Conservation (phyloP, 2,797 vertebrate species). For the Diplodus sargus region DNA sequence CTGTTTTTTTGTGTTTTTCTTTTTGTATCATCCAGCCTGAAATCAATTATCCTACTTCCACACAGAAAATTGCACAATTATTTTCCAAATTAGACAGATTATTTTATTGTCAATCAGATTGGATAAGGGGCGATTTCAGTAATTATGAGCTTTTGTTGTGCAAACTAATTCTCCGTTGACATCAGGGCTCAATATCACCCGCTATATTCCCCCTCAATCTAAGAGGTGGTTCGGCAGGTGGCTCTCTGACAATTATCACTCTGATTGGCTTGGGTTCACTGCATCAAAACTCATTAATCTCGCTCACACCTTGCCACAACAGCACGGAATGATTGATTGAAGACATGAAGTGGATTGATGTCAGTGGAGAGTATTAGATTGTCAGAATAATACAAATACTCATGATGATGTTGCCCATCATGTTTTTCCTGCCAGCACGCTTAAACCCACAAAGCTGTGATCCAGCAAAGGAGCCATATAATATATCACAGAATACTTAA, state of each 20-base stretch:
- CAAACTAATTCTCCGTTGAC: slow-evolving; percentile 59
- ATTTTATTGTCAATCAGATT: slow-evolving; percentile 64
- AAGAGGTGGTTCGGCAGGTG: slow-evolving; percentile 56
- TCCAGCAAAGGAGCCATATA: slow-evolving; percentile 35
- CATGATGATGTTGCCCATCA: slow-evolving; percentile 1
- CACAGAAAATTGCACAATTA: slow-evolving; percentile 66
- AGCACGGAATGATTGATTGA: slow-evolving; percentile 42
- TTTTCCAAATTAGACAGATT: slow-evolving; percentile 60
- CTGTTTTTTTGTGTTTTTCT: background rate
- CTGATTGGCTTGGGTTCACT: slow-evolving; percentile 35
- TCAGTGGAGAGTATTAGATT: slow-evolving; percentile 30
- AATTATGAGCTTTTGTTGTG: slow-evolving; percentile 66
- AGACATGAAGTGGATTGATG: slow-evolving; percentile 38
- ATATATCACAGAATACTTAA: slow-evolving; percentile 11
- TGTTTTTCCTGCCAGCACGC: slow-evolving; percentile 2
- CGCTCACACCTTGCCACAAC: slow-evolving; percentile 33
- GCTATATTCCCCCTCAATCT: slow-evolving; percentile 32
- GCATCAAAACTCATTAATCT: slow-evolving; percentile 31
- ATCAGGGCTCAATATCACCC: slow-evolving; percentile 29
- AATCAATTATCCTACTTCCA: slow-evolving; percentile 55
- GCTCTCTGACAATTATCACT: slow-evolving; percentile 33
- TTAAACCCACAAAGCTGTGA: slow-evolving; percentile 16
- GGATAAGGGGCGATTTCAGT: slow-evolving; percentile 56
- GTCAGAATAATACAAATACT: slow-evolving; percentile 19
- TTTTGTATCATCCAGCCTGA: slow-evolving; percentile 12